Conservation (phyloP, 1,140 invertebrate genomes). For the Bombus vancouverensis region DNA sequence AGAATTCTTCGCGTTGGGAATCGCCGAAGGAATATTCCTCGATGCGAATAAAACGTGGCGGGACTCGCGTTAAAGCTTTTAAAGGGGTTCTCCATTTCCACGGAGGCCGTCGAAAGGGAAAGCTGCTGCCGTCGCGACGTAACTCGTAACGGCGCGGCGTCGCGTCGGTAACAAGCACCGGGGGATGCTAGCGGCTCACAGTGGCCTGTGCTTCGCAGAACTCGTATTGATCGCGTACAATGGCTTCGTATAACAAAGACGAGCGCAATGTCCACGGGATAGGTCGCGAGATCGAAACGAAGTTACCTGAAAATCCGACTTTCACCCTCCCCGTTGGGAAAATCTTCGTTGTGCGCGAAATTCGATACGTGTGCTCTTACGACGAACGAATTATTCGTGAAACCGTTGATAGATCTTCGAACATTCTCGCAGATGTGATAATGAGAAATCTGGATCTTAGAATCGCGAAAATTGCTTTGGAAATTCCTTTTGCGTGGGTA, state of each 20-base stretch:
- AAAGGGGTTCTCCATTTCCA: slow-evolving; percentile 65
- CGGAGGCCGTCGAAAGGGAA: slow-evolving; percentile 67
- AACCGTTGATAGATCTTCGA: too few species aligned
- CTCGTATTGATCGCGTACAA: slow-evolving; percentile 63
- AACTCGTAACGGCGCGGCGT: background rate
- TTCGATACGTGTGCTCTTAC: background rate
- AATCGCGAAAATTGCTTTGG: background rate
- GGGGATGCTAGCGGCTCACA: slow-evolving; percentile 37
- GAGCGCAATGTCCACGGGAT: slow-evolving; percentile 46
- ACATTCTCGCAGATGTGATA: background rate
- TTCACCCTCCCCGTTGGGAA: background rate
- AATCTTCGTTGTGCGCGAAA: background rate
- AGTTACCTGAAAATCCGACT: background rate
- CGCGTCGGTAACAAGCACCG: slow-evolving; percentile 43
- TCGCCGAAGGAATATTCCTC: background rate
- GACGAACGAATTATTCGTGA: background rate
- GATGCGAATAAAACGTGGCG: background rate
- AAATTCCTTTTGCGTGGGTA: background rate
- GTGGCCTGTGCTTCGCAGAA: slow-evolving; percentile 22
- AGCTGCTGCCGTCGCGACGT: slow-evolving; percentile 42
- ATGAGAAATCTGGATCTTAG: background rate
- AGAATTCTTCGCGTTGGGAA: background rate
- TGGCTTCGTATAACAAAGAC: slow-evolving; percentile 47
- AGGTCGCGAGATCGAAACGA: slow-evolving; percentile 18
- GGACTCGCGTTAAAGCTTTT: slow-evolving; percentile 55